Base-by-base conservation (phyloP, 2,888 invertebrate genomes). In the Heteromyza rotundicornis region DNA sequence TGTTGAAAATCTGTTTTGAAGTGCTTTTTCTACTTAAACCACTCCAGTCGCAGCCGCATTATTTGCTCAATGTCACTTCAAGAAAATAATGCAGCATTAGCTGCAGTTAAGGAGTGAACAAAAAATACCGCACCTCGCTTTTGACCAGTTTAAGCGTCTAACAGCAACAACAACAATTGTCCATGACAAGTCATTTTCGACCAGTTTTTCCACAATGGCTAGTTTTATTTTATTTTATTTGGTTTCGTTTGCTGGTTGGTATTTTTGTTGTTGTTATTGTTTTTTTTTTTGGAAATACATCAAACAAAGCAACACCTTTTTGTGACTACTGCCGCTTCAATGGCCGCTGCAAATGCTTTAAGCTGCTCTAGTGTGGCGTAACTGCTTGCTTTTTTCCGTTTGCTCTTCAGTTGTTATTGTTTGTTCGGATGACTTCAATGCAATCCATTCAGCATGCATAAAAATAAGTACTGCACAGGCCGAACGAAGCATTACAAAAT, bases 111-210 rank as follows among this genome's bases (percentile, higher is more conserved):
- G n/a, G n/a, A n/a, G n/a, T n/a, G n/a, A n/a, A n/a, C n/a, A n/a
- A n/a, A n/a, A n/a, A n/a, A n/a, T n/a, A n/a, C n/a, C 35, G 2
- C n/a, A 68, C 68, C 40, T 14, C 16, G 14, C 40, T 40, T n/a
- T 40, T 40, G 40, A n/a, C 40, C 40, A 40, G 40, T 40, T 40
- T 40, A 40, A n/a, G 14, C 5, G 40, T 40, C 40, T n/a, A 40
- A 64, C 50, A 47, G 59, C 49, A 66, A 52, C 66, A 62, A 57
- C 68, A 69, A 61, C 62, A 63, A 66, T 52, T 64, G 40, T 54
- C 22, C 50, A 36, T n/a, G 49, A 57, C 57, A 57, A 57, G 35
- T 32, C 32, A 57, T 47, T 57, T 57, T 57, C 49, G 49, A 57
- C 57, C 57, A 57, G 57, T 49, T 57, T 57, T 57, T 40, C 44